A percentile compares a stretch with the other conserved stretches of the same genome.
These are phyloP conservation scores for Coreoperca whiteheadi DNA, from an alignment of 2,113 vertebrate genomes.

Conservation along the genomic window DNA sequence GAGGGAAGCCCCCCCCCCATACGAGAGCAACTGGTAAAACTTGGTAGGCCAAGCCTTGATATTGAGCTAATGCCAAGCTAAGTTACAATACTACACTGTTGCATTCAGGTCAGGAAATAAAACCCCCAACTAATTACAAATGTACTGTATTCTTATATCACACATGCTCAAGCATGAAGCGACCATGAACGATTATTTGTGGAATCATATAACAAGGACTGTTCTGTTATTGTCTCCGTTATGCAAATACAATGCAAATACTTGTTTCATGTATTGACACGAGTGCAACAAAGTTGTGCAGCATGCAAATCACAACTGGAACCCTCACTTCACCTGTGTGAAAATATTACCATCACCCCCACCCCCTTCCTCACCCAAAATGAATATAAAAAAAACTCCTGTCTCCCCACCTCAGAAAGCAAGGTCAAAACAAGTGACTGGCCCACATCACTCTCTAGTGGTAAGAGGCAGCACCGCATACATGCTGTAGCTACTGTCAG, in stretches of 20 bases:
- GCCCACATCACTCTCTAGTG: constrained; percentile 77
- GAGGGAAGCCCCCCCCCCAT: constrained; percentile 19
- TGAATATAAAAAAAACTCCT: constrained; percentile 7
- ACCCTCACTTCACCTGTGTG: constrained; percentile 37
- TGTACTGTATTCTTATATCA: not conserved
- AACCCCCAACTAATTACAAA: not conserved
- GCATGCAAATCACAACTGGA: constrained; percentile 61
- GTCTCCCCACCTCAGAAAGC: constrained; percentile 63
- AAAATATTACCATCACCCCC: constrained; percentile 29
- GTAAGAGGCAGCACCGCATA: constrained; percentile 19
- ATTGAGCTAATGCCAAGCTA: constrained; percentile 16
- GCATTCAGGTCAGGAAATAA: not conserved
- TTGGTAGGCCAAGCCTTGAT: not conserved
- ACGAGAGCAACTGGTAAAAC: constrained; percentile 15
- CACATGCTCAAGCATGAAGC: not conserved
- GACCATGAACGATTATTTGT: constrained; percentile 21
- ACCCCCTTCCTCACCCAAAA: constrained; percentile 5
- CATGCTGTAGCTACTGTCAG: not conserved
- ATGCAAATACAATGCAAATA: constrained; percentile 71
- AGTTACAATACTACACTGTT: not conserved
- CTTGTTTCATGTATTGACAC: constrained; percentile 37
- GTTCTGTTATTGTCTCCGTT: constrained; percentile 47
- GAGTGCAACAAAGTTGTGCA: constrained; percentile 48
- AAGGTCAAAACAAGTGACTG: constrained; percentile 77
- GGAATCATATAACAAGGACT: constrained; percentile 33